Evolutionary conservation across 2,797 vertebrate species (phyloP).

Genomic region (Sarcophilus harrisii): DNA sequence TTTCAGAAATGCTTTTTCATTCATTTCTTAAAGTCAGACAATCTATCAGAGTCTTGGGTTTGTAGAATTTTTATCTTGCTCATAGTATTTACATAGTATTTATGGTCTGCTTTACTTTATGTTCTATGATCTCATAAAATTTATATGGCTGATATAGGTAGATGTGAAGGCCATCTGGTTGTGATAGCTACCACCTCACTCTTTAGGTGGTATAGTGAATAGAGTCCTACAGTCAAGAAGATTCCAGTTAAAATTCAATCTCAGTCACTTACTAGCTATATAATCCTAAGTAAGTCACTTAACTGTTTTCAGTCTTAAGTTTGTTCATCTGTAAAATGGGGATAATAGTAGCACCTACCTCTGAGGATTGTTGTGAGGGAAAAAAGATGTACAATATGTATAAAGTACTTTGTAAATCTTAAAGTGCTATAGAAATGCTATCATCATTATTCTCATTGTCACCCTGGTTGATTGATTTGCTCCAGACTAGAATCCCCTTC

Average conservation of each 20-base stretch:
- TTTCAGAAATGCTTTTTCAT: not conserved
- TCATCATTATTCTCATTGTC: not conserved
- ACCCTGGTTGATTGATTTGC: not conserved
- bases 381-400: not conserved
- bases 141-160: constrained; percentile 65
- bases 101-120: constrained; percentile 65
- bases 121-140: constrained; percentile 46
- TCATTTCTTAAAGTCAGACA: not conserved
- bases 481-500: not conserved
- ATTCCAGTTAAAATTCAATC: not conserved
- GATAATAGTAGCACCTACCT: not conserved
- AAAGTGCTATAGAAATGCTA: not conserved
- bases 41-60: not conserved
- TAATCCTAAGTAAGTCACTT: not conserved
- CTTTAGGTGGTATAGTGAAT: not conserved
- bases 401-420: not conserved
- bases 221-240: not conserved
- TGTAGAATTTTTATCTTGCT: constrained; percentile 56
- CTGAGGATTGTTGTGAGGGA: not conserved
- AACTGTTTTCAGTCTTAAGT: not conserved
- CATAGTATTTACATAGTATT: constrained; percentile 70
- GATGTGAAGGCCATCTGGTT: not conserved
- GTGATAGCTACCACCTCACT: not conserved
- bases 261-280: not conserved
- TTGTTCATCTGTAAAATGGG: not conserved